Conservation (phyloP, 1,140 invertebrate species). For the Spodoptera frugiperda region DNA sequence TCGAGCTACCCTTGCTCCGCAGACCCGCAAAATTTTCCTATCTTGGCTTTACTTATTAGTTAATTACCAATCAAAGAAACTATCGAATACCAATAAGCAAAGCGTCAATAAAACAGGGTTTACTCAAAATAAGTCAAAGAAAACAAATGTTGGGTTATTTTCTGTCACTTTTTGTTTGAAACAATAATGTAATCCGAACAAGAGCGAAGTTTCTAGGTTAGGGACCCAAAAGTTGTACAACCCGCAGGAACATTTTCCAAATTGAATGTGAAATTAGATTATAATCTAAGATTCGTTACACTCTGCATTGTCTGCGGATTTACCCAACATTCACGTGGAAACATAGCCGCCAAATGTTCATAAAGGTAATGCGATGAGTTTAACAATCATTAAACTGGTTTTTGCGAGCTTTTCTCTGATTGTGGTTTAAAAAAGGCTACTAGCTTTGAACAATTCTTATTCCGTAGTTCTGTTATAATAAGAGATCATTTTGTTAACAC, state of each 20-base stretch:
- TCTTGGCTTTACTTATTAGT: no score
- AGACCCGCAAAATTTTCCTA: no score
- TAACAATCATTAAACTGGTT: neutral
- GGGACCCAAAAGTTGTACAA: slow-evolving; percentile 46
- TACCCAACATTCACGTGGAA: neutral
- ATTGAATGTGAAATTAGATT: slow-evolving; percentile 50
- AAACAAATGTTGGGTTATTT: neutral
- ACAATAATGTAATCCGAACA: neutral
- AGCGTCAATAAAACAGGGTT: neutral
- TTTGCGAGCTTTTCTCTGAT: neutral
- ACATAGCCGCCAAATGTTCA: neutral
- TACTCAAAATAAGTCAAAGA: neutral
- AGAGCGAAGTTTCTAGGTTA: slow-evolving; percentile 17
- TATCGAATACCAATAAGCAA: neutral
- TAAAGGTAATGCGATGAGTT: neutral
- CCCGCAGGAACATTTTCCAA: slow-evolving; percentile 39
- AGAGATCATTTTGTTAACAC: no score
- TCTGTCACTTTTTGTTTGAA: neutral
- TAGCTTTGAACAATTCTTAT: no score
- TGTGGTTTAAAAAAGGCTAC: no score
- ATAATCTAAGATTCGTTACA: slow-evolving; percentile 34
- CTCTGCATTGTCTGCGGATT: slow-evolving; percentile 15
- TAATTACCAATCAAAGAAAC: neutral
- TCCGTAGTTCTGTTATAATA: no score
- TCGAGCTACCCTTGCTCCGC: no score